phyloP scores from a whole-genome alignment of 1,140 invertebrate species.

The Drosophila melanogaster region Release_6_plus_ISO1_MT NT_033777.3:18577501-18578000 shows the following conservation, averaged over 20 bases:
- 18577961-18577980: neutral
- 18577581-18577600: slow-evolving; percentile 20
- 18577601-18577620: neutral
- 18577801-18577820: slow-evolving; percentile 35
- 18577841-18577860: slow-evolving; percentile 54
- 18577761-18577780: slow-evolving; percentile 31
- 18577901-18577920: slow-evolving; percentile 72
- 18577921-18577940: slow-evolving; percentile 45
- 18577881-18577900: slow-evolving; percentile 63
- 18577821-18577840: slow-evolving; percentile 20
- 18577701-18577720: neutral
- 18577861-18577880: slow-evolving; percentile 69
- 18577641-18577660: slow-evolving; percentile 24
- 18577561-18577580: slow-evolving; percentile 19
- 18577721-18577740: no score
- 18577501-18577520: neutral
- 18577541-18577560: neutral
- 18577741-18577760: no score
- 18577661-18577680: neutral
- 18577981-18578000: slow-evolving; percentile 60
- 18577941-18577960: slow-evolving; percentile 1
- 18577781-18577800: slow-evolving; percentile 25
- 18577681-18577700: no score
- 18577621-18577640: neutral
- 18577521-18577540: neutral